Evolutionary conservation across 1,140 invertebrate species (phyloP).

Genomic region (Drosophila nebulosa): DNA sequence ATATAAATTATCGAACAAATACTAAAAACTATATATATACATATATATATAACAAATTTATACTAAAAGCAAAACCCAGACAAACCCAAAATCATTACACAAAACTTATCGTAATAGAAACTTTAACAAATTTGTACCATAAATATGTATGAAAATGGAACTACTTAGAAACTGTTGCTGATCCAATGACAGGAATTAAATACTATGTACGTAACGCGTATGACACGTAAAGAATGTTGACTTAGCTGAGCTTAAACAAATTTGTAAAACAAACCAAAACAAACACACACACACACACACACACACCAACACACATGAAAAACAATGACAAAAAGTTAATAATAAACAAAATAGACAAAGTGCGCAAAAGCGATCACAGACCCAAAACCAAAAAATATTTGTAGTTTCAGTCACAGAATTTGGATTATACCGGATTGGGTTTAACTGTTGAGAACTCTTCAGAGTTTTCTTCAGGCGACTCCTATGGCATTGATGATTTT

Average conservation of each 20-base stretch:
- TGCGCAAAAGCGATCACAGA: slow-evolving; percentile 22
- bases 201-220: slow-evolving; percentile 17
- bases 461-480: no score
- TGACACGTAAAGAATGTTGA: slow-evolving; percentile 1
- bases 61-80: slow-evolving; percentile 10
- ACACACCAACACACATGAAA: not conserved
- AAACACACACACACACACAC: slow-evolving; percentile 13
- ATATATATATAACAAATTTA: slow-evolving; percentile 40
- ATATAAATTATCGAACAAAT: no score
- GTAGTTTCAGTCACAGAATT: not conserved
- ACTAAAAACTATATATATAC: not conserved
- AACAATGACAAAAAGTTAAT: not conserved
- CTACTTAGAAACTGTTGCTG: slow-evolving; percentile 5
- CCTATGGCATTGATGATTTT: no score
- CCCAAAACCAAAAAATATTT: not conserved
- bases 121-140: not conserved
- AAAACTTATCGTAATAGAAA: not conserved
- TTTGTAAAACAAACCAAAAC: slow-evolving; percentile 26
- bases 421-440: no score
- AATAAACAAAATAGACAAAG: not conserved
- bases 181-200: slow-evolving; percentile 14
- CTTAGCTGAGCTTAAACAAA: slow-evolving; percentile 3
- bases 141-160: not conserved
- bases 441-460: no score
- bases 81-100: not conserved